Base-by-base conservation (phyloP, 2,797 vertebrate genomes). In the Pelodytes ibericus region DNA sequence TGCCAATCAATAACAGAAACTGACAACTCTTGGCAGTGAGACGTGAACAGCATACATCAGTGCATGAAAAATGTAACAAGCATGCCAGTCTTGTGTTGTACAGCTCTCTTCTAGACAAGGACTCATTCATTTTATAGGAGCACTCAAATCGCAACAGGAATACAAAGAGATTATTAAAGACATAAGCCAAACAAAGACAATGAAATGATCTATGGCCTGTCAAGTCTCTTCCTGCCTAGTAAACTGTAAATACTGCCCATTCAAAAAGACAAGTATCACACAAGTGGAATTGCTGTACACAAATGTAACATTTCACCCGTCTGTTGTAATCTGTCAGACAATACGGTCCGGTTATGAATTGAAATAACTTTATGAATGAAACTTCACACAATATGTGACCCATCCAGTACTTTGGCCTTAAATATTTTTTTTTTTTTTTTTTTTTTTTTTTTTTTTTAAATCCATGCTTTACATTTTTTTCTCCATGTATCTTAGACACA, bases 121-220 rank as follows among this genome's bases (percentile, higher is more conserved):
- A 9, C 36, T 47, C 67, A 77, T 77, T 77, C 59, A 77, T 56
- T 71, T n/a, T 31, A 77, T 49, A 63, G 24, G n/a, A 76, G 69
- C 58, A 70, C 47, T 64, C 41, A 39, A 57, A 25, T 71, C 59
- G 25, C 49, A 25, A 53, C 6, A 57, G 63, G 27, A 7, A 44
- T 49, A 68, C 30, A 18, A 65, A 58, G 56, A 29, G 2, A 10
- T 33, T n/a, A 65, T 25, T 18, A 63, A 25, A 62, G 74, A 22
- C 60, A 39, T 13, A 62, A 24, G 3, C 9, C 13, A 18, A 62
- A 53, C 13, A 8, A 24, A 33, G 16, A 18, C 11, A 18, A 15
- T 36, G 60, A 24, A 36, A 62, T 36, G 31, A 62, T 62, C 15
- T 25, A 36, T 62, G 20, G 60, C 9, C 29, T 29, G n/a, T 60